Conservation (phyloP, 2,797 vertebrate species). For the Hippopotamyrus pictus region DNA sequence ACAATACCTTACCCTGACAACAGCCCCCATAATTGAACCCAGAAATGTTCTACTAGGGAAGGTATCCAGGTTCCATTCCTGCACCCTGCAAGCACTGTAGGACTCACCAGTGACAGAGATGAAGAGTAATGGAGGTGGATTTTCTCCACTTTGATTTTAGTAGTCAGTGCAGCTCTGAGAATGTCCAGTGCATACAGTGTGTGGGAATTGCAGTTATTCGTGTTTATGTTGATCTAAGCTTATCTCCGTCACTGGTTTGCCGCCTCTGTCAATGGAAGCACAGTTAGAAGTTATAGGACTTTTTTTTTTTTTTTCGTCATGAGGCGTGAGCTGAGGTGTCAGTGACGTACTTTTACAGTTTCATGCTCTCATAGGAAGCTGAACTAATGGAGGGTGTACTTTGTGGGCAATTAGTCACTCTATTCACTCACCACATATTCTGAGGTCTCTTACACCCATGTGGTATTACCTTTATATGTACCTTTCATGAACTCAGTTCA, state of each 20-base stretch:
- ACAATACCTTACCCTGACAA: not conserved
- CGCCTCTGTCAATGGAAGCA: not conserved
- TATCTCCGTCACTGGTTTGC: not conserved
- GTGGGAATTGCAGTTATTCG: not conserved
- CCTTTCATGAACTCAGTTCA: not conserved
- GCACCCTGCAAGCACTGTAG: not conserved
- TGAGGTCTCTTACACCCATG: slow-evolving; percentile 7
- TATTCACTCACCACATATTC: slow-evolving; percentile 29
- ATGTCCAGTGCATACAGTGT: not conserved
- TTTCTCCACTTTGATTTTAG: slow-evolving; percentile 15
- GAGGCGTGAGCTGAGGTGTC: not conserved
- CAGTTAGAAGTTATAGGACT: not conserved
- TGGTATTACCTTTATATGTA: not conserved
- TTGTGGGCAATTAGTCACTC: slow-evolving; percentile 13
- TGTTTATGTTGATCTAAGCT: not conserved
- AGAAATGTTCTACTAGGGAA: not conserved
- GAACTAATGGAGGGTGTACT: not conserved
- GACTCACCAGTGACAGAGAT: not conserved
- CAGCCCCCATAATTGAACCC: not conserved
- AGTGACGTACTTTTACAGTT: not conserved
- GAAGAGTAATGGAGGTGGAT: not conserved
- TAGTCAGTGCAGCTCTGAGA: not conserved
- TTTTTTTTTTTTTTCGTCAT: not conserved
- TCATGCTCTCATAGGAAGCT: not conserved
- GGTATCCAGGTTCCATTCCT: not conserved